phyloP scores from a whole-genome alignment of 1,140 invertebrate species.

The Periplaneta americana region DNA sequence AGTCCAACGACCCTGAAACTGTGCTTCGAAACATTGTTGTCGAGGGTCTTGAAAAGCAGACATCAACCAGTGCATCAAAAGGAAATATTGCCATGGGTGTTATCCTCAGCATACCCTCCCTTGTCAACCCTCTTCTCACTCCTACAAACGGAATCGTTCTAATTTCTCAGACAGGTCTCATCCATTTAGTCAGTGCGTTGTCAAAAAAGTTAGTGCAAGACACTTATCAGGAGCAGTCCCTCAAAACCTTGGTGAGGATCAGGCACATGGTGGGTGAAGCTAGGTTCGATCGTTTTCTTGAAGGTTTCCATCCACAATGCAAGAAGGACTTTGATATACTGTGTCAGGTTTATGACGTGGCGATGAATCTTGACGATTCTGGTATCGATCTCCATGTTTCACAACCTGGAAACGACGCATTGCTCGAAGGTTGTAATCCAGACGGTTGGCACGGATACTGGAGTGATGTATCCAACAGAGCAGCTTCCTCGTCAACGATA shows the following conservation, averaged over 20 bases:
- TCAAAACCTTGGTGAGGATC: conserved; percentile 60
- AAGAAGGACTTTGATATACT: conserved; percentile 59
- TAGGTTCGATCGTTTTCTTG: conserved; percentile 51
- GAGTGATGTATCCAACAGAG: background rate
- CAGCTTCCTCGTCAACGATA: background rate
- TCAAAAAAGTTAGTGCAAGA: conserved; percentile 59
- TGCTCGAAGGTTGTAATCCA: background rate
- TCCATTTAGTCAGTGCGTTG: conserved; percentile 45
- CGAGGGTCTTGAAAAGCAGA: conserved; percentile 53
- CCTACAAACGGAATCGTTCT: conserved; percentile 26
- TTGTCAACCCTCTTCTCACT: conserved; percentile 44
- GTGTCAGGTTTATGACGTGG: conserved; percentile 56
- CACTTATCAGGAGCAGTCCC: conserved; percentile 58
- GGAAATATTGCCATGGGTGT: conserved; percentile 58
- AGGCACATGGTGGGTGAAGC: conserved; percentile 52
- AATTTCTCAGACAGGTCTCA: conserved; percentile 29
- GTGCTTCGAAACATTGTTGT: conserved; percentile 55
- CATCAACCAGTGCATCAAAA: conserved; percentile 46
- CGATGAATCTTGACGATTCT: conserved; percentile 29
- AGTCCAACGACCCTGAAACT: conserved; percentile 47
- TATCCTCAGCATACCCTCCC: conserved; percentile 57
- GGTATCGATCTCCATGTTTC: conserved; percentile 25
- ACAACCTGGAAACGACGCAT: background rate
- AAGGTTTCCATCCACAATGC: conserved; percentile 30
- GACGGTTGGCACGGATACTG: conserved; percentile 3